Conservation (phyloP, 2,888 invertebrate genomes). For the Drosophila eohydei region DNA sequence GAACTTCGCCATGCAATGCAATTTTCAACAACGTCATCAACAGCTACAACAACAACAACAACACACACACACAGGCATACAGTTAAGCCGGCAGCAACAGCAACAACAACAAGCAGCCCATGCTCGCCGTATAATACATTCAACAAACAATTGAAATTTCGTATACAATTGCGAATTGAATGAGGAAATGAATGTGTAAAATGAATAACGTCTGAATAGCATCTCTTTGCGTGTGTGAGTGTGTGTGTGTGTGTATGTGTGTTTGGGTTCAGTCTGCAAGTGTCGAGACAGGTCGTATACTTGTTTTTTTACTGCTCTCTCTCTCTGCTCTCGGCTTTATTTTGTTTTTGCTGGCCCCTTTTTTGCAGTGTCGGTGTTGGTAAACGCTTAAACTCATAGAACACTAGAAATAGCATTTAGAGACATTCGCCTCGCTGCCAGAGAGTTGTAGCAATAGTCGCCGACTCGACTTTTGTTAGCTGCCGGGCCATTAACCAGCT, state of each 20-base stretch:
- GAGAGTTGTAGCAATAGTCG: slow-evolving; percentile 32
- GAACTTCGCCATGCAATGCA: slow-evolving; percentile 76
- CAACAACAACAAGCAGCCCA: slow-evolving; percentile 22
- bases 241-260: slow-evolving; percentile 16
- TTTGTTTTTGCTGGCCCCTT: slow-evolving; percentile 24
- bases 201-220: slow-evolving; percentile 79
- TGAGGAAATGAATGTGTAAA: slow-evolving; percentile 82
- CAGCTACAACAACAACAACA: slow-evolving; percentile 47
- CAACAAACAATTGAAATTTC: slow-evolving; percentile 80
- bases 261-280: slow-evolving; percentile 41
- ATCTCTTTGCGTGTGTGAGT: slow-evolving; percentile 19
- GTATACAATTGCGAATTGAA: slow-evolving; percentile 82
- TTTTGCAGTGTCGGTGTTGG: slow-evolving; percentile 45
- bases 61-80: slow-evolving; percentile 18
- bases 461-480: slow-evolving; percentile 14
- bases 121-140: slow-evolving; percentile 70
- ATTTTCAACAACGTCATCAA: slow-evolving; percentile 79
- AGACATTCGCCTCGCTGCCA: slow-evolving; percentile 34
- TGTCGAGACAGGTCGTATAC: slow-evolving; percentile 77
- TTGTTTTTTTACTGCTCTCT: slow-evolving; percentile 46
- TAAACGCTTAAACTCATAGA: slow-evolving; percentile 70
- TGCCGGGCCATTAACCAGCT: slow-evolving; percentile 7
- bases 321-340: slow-evolving; percentile 16
- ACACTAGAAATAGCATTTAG: slow-evolving; percentile 62
- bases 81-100: slow-evolving; percentile 19